A percentile compares a stretch with the other conserved stretches of the same genome.
Evolutionary conservation across 2,797 vertebrate species (phyloP).

Genomic region (Thalassophryne amazonica): DNA sequence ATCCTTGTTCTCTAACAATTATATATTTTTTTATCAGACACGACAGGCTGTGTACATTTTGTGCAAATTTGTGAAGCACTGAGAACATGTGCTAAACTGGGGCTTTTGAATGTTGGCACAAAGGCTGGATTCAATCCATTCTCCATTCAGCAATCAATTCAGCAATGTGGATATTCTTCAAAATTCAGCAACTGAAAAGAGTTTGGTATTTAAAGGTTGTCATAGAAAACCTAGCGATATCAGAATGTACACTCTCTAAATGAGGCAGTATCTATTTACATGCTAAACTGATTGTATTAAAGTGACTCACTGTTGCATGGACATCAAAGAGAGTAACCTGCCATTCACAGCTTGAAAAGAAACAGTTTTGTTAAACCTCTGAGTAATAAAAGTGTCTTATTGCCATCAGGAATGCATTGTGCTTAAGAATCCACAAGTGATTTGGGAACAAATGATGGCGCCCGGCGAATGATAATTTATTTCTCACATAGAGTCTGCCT

Average conservation of each 20-base stretch:
- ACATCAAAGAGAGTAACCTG: conserved; percentile 28
- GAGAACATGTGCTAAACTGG: conserved; percentile 4
- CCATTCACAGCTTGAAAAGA: conserved; percentile 6
- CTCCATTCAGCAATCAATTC: conserved; percentile 44
- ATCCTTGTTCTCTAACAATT: conserved; percentile 23
- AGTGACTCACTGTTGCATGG: conserved; percentile 26
- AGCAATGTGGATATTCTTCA: conserved; percentile 42
- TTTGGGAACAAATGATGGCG: conserved; percentile 33
- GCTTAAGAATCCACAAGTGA: conserved; percentile 44
- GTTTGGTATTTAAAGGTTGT: conserved; percentile 38
- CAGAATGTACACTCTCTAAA: conserved; percentile 35
- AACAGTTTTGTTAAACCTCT: conserved; percentile 20
- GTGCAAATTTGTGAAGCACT: conserved; percentile 28
- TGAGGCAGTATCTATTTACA: conserved; percentile 39
- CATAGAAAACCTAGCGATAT: conserved; percentile 20
- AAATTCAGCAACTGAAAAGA: conserved; percentile 34
- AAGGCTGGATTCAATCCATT: conserved; percentile 43
- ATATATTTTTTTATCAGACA: conserved; percentile 38
- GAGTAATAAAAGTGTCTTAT: conserved; percentile 45
- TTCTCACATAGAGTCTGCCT: conserved; percentile 8
- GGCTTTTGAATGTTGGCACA: conserved; percentile 42
- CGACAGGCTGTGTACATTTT: conserved; percentile 34
- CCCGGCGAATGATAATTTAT: conserved; percentile 42
- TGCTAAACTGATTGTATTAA: conserved; percentile 38
- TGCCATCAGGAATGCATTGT: conserved; percentile 32